A percentile compares a stretch with the other conserved stretches of the same genome.
Evolutionary conservation across 2,888 invertebrate species (phyloP).

Genomic region (Xestia xanthographa): DNA sequence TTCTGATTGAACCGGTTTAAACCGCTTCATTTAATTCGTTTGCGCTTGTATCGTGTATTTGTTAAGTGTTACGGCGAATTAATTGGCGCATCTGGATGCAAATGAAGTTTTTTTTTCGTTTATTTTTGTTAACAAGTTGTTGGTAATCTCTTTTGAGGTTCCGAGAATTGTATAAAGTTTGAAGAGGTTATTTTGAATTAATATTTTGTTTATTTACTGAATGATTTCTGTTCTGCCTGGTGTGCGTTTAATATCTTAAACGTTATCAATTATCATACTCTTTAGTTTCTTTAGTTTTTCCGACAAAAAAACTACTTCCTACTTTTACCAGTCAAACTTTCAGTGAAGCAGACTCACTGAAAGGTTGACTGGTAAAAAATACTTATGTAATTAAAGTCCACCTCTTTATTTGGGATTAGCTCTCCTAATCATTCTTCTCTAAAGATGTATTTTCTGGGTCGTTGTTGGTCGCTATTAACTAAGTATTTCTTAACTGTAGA

Average conservation of each 20-base stretch:
- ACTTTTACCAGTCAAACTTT: too few relatives aligned
- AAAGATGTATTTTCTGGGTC: background rate
- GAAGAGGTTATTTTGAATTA: background rate
- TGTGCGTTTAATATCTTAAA: background rate
- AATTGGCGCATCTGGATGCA: conserved; percentile 42
- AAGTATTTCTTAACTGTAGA: too few relatives aligned
- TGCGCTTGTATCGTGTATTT: conserved; percentile 18
- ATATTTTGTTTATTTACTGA: background rate
- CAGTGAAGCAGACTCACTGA: background rate
- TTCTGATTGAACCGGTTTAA: conserved; percentile 41
- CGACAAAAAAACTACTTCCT: background rate
- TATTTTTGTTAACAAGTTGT: background rate
- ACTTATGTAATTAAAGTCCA: background rate
- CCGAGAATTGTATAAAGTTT: background rate
- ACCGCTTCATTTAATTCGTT: conserved; percentile 29
- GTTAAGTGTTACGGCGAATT: conserved; percentile 39
- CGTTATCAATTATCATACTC: background rate
- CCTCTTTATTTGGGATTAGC: too few relatives aligned
- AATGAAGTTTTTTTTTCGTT: conserved; percentile 11
- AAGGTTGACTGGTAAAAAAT: background rate
- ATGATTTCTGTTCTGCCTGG: background rate
- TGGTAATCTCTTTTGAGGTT: background rate
- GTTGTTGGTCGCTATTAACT: too few relatives aligned
- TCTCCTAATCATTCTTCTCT: background rate
- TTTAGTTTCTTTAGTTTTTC: background rate